phyloP scores from a whole-genome alignment of 2,888 invertebrate genomes.

The Hydrotaea diabolus region DNA sequence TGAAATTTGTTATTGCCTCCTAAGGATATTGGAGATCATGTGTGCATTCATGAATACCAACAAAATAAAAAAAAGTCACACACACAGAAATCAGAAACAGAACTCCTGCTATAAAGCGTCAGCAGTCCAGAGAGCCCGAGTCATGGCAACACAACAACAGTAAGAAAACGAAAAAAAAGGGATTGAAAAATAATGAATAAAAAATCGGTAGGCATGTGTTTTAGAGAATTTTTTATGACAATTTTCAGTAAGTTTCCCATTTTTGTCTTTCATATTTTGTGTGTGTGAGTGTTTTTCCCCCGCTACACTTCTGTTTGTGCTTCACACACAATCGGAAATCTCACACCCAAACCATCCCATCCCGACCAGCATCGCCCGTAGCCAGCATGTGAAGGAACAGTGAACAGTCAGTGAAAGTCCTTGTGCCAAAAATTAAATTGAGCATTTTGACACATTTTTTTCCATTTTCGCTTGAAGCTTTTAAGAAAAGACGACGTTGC shows the following conservation, averaged over 20 bases:
- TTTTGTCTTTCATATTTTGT: background rate
- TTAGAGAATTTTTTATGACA: slow-evolving; percentile 42
- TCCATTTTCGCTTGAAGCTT: slow-evolving; percentile 28
- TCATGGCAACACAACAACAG: background rate
- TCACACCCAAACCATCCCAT: no score
- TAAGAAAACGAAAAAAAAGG: slow-evolving; percentile 14
- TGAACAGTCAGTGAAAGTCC: slow-evolving; percentile 38
- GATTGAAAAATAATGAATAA: slow-evolving; percentile 30
- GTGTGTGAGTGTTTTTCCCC: background rate
- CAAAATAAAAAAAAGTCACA: no score
- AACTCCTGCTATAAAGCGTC: background rate
- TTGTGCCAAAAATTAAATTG: slow-evolving; percentile 63
- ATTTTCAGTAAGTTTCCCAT: slow-evolving; percentile 23
- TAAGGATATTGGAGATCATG: background rate
- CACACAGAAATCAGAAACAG: background rate
- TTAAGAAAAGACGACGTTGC: background rate
- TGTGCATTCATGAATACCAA: background rate
- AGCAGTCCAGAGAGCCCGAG: background rate
- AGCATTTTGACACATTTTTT: slow-evolving; percentile 57
- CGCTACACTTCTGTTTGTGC: background rate
- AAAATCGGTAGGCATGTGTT: slow-evolving; percentile 37
- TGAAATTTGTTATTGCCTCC: background rate
- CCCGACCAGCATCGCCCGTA: background rate
- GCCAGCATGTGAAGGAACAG: background rate
- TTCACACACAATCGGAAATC: slow-evolving; percentile 2